phyloP scores from a whole-genome alignment of 2,113 vertebrate genomes.

The Eublepharis macularius region DNA sequence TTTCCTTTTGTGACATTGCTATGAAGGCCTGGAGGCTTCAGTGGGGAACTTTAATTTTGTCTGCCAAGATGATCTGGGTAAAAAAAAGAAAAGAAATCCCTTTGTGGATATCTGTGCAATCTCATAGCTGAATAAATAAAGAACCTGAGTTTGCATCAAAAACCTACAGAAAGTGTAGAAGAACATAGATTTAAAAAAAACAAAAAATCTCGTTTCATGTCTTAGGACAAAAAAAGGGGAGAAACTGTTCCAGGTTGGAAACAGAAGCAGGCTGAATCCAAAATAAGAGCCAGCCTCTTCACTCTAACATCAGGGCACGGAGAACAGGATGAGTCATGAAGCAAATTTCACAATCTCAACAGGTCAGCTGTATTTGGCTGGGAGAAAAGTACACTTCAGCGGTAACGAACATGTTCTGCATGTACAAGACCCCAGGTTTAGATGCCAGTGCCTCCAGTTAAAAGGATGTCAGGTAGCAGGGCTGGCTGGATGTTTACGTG shows the following conservation, averaged over 20 bases:
- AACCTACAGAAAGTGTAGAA: too few relatives aligned
- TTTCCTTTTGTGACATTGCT: too few relatives aligned
- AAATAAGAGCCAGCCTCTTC: not conserved
- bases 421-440: not conserved
- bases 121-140: too few relatives aligned
- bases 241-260: not conserved
- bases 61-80: too few relatives aligned
- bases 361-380: not conserved
- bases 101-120: too few relatives aligned
- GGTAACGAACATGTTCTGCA: not conserved
- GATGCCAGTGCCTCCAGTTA: not conserved
- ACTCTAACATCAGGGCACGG: not conserved
- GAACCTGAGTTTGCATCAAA: too few relatives aligned
- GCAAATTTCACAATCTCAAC: not conserved
- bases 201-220: too few relatives aligned
- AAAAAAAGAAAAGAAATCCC: too few relatives aligned
- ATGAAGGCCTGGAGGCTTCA: too few relatives aligned
- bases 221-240: too few relatives aligned
- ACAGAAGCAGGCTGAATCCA: not conserved
- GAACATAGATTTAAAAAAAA: too few relatives aligned
- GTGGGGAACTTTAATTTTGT: too few relatives aligned
- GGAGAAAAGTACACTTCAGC: not conserved
- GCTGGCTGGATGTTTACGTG: not conserved
- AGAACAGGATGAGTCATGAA: conserved; percentile 3
- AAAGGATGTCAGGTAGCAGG: not conserved